Percentiles rank a stretch among this genome's conserved stretches.
Conservation (phyloP, 2,888 invertebrate species). For the Metopia argyrocephala region DNA sequence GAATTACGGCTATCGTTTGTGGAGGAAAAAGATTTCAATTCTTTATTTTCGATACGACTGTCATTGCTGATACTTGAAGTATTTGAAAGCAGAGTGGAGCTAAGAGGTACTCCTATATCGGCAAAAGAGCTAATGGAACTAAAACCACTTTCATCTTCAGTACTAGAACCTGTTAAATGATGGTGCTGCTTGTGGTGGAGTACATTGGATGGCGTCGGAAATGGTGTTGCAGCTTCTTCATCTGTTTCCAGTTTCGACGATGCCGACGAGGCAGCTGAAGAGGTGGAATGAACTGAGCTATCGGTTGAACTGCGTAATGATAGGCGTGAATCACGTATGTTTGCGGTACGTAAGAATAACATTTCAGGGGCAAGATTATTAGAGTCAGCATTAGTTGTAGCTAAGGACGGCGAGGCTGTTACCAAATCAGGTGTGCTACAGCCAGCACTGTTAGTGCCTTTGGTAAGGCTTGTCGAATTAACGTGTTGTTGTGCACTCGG, state of each 20-base stretch:
- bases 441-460: slow-evolving; percentile 39
- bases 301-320: slow-evolving; percentile 78
- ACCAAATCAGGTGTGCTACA: slow-evolving; percentile 44
- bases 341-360: slow-evolving; percentile 75
- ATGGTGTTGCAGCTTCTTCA: slow-evolving; percentile 69
- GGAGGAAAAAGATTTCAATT: slow-evolving; percentile 18
- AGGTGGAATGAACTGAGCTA: slow-evolving; percentile 78
- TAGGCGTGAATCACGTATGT: slow-evolving; percentile 77
- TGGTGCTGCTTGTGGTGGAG: slow-evolving; percentile 58
- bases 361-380: slow-evolving; percentile 71
- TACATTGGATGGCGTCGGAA: slow-evolving; percentile 51
- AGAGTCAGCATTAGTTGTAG: slow-evolving; percentile 31
- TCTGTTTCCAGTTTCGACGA: slow-evolving; percentile 77
- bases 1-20: slow-evolving; percentile 74
- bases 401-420: slow-evolving; percentile 27
- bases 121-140: slow-evolving; percentile 92
- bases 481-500: too few relatives aligned
- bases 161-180: slow-evolving; percentile 72
- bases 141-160: slow-evolving; percentile 91
- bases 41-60: slow-evolving; percentile 14
- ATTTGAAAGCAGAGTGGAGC: slow-evolving; percentile 70
- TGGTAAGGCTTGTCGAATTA: slow-evolving; percentile 68
- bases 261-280: slow-evolving; percentile 74
- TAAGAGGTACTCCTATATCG: slow-evolving; percentile 85
- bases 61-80: slow-evolving; percentile 22